phyloP scores from a whole-genome alignment of 2,888 invertebrate genomes.

The Allacma fusca region DNA sequence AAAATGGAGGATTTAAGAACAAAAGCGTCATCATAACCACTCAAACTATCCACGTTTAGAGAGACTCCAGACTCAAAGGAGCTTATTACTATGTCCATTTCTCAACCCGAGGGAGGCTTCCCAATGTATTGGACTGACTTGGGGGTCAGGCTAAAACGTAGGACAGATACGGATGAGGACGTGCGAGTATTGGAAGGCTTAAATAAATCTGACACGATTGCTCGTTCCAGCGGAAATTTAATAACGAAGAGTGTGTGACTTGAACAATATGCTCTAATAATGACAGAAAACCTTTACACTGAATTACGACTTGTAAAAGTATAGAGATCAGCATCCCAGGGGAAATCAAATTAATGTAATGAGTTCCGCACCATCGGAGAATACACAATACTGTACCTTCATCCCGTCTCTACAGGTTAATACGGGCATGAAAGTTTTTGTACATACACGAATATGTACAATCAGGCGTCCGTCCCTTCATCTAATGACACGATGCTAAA shows the following conservation, averaged over 20 bases:
- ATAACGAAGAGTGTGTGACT: slow-evolving; percentile 1
- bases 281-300: background rate
- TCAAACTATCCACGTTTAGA: too few relatives aligned
- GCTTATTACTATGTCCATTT: too few relatives aligned
- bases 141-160: background rate
- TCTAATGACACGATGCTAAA: background rate
- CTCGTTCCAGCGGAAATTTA: background rate
- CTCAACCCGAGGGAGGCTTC: too few relatives aligned
- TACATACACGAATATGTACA: too few relatives aligned
- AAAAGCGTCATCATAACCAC: too few relatives aligned
- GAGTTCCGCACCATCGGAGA: slow-evolving; percentile 1
- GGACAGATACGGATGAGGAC: background rate
- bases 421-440: too few relatives aligned
- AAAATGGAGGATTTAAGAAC: too few relatives aligned
- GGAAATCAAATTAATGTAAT: slow-evolving; percentile 27
- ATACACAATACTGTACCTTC: background rate
- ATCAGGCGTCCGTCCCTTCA: too few relatives aligned
- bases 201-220: slow-evolving; percentile 7
- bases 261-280: background rate
- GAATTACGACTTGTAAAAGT: background rate
- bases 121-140: too few relatives aligned
- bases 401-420: too few relatives aligned
- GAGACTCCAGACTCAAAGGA: too few relatives aligned
- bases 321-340: background rate
- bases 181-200: background rate